Evolutionary conservation across 2,797 vertebrate genomes (phyloP).

Genomic region (Sebastes elongatus): DNA sequence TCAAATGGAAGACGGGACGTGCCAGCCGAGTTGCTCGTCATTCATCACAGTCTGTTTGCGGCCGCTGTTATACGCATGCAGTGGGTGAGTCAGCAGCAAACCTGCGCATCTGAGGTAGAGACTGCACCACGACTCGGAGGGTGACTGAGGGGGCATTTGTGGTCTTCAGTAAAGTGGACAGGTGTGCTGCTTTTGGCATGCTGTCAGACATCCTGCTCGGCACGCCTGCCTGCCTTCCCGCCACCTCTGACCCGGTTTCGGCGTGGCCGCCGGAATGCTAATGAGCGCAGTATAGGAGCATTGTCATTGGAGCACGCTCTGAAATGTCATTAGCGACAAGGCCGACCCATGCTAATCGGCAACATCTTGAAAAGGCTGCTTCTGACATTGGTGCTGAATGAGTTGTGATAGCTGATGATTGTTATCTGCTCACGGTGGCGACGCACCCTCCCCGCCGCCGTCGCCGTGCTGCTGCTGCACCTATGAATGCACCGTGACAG

Average conservation of each 20-base stretch:
- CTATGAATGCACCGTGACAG: conserved; percentile 59
- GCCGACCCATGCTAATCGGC: conserved; percentile 66
- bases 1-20: conserved; percentile 56
- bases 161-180: conserved; percentile 62
- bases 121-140: conserved; percentile 28
- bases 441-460: not conserved
- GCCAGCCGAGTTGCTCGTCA: conserved; percentile 61
- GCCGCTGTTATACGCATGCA: conserved; percentile 36
- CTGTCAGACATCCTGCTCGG: conserved; percentile 60
- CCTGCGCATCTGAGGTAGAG: conserved; percentile 43
- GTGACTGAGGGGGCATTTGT: conserved; percentile 44
- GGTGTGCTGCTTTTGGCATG: conserved; percentile 63
- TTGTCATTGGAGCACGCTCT: conserved; percentile 51
- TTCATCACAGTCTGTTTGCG: conserved; percentile 70
- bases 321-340: conserved; percentile 70
- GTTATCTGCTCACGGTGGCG: conserved; percentile 53
- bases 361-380: conserved; percentile 68
- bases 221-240: conserved; percentile 44
- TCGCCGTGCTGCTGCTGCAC: conserved; percentile 18
- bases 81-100: conserved; percentile 72
- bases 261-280: conserved; percentile 56
- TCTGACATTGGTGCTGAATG: conserved; percentile 59
- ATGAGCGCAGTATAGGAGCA: conserved; percentile 47
- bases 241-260: conserved; percentile 60
- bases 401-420: conserved; percentile 57